phyloP scores from a whole-genome alignment of 1,140 invertebrate species.

The Drosophila parabipectinata region DNA sequence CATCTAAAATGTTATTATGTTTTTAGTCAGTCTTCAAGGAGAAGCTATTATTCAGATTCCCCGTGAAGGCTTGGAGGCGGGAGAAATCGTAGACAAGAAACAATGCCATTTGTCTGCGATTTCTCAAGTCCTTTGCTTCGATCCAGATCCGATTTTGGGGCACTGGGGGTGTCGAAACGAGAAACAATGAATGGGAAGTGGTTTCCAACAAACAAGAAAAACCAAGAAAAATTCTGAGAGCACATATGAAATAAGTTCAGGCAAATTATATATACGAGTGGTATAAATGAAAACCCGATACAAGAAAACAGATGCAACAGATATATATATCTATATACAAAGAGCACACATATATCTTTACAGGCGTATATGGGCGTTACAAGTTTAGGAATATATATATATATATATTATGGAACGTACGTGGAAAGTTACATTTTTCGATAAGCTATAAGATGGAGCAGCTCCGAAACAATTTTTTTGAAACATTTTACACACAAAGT shows the following conservation, averaged over 20 bases:
- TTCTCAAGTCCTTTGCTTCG: background rate
- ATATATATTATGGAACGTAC: slow-evolving; percentile 41
- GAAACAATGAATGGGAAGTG: slow-evolving; percentile 4
- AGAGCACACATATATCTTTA: slow-evolving; percentile 30
- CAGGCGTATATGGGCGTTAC: slow-evolving; percentile 38
- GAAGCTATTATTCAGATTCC: background rate
- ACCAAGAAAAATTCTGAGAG: slow-evolving; percentile 47
- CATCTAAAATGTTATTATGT: no score
- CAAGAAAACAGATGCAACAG: slow-evolving; percentile 18
- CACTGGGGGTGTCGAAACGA: background rate
- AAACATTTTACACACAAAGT: slow-evolving; percentile 29
- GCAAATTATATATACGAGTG: slow-evolving; percentile 43
- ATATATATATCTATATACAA: slow-evolving; percentile 33
- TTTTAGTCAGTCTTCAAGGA: no score
- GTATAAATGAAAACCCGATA: slow-evolving; percentile 18
- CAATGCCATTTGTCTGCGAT: no score
- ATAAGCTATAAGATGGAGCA: slow-evolving; percentile 17
- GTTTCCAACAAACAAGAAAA: slow-evolving; percentile 5
- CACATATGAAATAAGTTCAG: slow-evolving; percentile 55
- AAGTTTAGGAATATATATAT: slow-evolving; percentile 22
- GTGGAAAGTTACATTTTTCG: slow-evolving; percentile 25
- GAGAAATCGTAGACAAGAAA: no score
- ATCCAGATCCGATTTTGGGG: slow-evolving; percentile 2
- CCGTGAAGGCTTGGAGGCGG: background rate
- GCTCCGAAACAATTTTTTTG: slow-evolving; percentile 19